Evolutionary conservation across 2,113 vertebrate species (phyloP).

Genomic region (Siniperca knerii): DNA sequence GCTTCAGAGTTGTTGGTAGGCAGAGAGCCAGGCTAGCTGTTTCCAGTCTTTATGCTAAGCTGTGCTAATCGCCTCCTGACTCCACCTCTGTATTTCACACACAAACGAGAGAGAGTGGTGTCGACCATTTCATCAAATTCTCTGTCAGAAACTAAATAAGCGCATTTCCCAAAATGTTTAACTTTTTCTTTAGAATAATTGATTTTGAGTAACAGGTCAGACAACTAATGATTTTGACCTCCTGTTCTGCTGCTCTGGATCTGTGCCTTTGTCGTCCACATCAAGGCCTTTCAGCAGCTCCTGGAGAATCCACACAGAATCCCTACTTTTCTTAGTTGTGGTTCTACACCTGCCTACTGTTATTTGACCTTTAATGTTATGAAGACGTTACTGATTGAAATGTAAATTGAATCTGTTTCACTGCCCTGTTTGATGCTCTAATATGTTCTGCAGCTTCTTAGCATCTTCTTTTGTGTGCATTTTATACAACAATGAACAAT

Average conservation of each 20-base stretch:
- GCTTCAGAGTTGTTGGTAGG: neutral
- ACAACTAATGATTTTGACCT: neutral
- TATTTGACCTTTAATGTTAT: conserved; percentile 13
- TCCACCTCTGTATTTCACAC: no score
- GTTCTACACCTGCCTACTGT: neutral
- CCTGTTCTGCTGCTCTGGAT: neutral
- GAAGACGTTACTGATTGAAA: conserved; percentile 27
- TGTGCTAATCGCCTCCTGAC: neutral
- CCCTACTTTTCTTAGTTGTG: neutral
- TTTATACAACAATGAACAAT: neutral
- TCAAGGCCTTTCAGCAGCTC: conserved; percentile 5
- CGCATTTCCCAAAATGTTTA: neutral
- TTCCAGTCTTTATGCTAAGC: neutral
- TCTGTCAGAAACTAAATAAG: neutral
- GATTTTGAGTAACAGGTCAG: neutral
- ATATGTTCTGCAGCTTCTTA: neutral
- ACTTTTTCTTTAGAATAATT: neutral
- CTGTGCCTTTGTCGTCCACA: neutral
- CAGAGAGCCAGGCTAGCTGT: neutral
- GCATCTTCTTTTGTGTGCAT: conserved; percentile 3
- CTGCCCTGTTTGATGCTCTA: neutral
- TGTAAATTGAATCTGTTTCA: neutral
- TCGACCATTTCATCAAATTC: neutral
- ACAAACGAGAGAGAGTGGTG: neutral
- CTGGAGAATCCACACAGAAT: neutral